Conservation (phyloP, 2,797 vertebrate species). For the Notamacropus eugenii region DNA sequence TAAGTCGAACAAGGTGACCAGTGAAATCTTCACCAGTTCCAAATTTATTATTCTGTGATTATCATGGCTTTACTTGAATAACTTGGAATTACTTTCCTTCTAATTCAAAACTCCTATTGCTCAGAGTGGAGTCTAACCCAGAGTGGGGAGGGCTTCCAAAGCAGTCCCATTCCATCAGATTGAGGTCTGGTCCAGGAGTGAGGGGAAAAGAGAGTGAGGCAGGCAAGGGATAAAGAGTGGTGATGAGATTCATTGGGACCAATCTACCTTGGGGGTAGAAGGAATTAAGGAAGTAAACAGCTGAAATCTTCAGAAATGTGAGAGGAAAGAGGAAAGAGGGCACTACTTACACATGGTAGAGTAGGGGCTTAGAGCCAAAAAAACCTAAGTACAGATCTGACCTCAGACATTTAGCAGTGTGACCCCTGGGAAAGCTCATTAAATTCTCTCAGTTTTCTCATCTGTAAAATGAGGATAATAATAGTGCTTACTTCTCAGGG, state of each 20-base stretch:
- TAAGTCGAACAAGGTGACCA: neutral
- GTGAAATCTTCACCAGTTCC: neutral
- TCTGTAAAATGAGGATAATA: neutral
- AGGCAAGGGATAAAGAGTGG: neutral
- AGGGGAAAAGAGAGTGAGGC: neutral
- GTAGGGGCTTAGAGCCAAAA: neutral
- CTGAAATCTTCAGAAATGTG: neutral
- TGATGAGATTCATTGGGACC: neutral
- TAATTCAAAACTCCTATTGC: neutral
- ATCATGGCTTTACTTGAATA: neutral
- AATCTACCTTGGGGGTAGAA: neutral
- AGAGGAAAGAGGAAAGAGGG: neutral
- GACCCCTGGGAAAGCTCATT: neutral
- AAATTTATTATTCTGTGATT: neutral
- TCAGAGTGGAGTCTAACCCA: neutral
- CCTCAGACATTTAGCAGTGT: neutral
- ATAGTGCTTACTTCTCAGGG: neutral
- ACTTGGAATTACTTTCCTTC: neutral
- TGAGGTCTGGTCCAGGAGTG: neutral
- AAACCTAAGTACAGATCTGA: neutral
- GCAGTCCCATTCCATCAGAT: neutral
- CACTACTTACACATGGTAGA: neutral
- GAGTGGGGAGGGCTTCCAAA: neutral
- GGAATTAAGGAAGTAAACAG: neutral
- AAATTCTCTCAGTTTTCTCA: neutral